A percentile compares a stretch with the other conserved stretches of the same genome.
Conservation (phyloP, 2,888 invertebrate genomes). For the Pristionchus exspectatus region DNA sequence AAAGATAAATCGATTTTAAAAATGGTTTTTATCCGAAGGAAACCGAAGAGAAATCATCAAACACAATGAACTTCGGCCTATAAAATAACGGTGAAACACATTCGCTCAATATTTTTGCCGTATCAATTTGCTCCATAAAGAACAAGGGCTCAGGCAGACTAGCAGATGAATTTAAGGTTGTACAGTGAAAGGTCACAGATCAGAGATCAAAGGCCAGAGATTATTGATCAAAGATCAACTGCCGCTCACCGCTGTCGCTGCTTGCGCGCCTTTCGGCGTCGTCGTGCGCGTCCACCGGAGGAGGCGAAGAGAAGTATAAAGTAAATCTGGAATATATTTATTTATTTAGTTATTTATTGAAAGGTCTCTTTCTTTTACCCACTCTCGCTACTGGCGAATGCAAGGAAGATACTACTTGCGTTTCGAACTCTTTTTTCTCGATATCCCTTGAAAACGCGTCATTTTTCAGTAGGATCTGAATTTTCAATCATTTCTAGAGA, state of each 20-base stretch:
- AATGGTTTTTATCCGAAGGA: not conserved
- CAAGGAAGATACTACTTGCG: too few relatives aligned
- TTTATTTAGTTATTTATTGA: not conserved
- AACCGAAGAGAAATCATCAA: too few relatives aligned
- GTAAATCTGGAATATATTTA: conserved; percentile 38
- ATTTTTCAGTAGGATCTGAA: too few relatives aligned
- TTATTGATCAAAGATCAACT: not conserved
- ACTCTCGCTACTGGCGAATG: too few relatives aligned
- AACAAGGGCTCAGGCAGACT: not conserved
- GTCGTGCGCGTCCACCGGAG: not conserved
- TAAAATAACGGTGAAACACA: too few relatives aligned
- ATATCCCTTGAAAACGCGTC: too few relatives aligned
- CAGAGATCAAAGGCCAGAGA: too few relatives aligned
- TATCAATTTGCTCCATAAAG: not conserved
- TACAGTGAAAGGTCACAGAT: not conserved
- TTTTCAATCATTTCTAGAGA: too few relatives aligned
- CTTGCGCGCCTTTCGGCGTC: not conserved
- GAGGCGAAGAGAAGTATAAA: conserved; percentile 55
- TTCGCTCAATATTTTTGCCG: not conserved
- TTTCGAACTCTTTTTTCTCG: too few relatives aligned
- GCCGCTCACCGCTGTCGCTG: conserved; percentile 25
- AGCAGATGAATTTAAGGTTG: not conserved
- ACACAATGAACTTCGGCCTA: too few relatives aligned
- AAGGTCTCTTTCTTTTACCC: too few relatives aligned
- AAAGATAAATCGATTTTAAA: not conserved